Evolutionary conservation across 1,140 invertebrate species (phyloP).

Genomic region (Atta cephalotes): DNA sequence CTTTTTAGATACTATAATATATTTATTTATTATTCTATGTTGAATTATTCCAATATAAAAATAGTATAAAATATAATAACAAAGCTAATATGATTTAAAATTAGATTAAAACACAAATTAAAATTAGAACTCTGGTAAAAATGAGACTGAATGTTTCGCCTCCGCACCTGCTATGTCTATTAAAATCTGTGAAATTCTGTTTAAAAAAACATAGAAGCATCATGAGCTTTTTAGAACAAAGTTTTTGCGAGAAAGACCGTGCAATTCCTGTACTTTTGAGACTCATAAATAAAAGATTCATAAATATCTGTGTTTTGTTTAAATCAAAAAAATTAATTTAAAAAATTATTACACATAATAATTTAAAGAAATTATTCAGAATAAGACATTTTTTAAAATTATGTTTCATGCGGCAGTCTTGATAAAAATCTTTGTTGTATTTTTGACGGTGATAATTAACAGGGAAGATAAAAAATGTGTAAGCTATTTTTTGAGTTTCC

Average conservation of each 20-base stretch:
- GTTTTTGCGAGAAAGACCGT: background rate
- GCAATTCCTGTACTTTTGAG: background rate
- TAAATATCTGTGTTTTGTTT: background rate
- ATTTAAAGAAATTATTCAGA: background rate
- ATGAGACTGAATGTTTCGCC: background rate
- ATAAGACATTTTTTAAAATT: no score
- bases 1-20: background rate
- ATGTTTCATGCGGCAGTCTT: no score
- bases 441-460: no score
- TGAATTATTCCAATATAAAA: constrained; percentile 7
- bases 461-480: no score
- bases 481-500: no score
- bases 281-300: background rate
- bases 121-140: constrained; percentile 9
- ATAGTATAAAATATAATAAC: background rate
- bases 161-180: background rate
- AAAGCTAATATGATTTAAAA: constrained; percentile 5
- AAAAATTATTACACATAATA: background rate
- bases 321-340: background rate
- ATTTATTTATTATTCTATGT: no score
- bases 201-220: background rate
- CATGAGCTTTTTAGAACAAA: background rate
- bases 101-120: background rate
- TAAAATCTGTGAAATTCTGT: constrained; percentile 1
- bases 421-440: no score